phyloP scores from a whole-genome alignment of 1,140 invertebrate species.

The Asobara japonica region DNA sequence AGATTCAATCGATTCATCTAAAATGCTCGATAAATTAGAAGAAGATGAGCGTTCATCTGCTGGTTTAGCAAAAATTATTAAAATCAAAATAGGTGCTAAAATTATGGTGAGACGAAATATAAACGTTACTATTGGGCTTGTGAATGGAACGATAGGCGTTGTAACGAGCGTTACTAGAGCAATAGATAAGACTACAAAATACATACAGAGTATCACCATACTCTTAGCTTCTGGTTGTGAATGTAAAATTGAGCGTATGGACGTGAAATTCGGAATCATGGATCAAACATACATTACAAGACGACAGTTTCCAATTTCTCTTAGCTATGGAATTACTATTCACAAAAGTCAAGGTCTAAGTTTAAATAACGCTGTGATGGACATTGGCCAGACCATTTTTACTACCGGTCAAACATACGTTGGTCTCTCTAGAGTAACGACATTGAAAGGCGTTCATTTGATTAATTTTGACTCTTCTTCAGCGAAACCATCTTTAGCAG shows the following conservation, averaged over 20 bases:
- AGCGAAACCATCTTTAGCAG: not conserved
- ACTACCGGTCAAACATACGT: slow-evolving; percentile 54
- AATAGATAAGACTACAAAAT: not conserved
- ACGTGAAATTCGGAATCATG: slow-evolving; percentile 40
- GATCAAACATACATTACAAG: slow-evolving; percentile 46
- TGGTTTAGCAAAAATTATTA: slow-evolving; percentile 37
- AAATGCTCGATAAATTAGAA: slow-evolving; percentile 4
- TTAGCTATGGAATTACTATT: slow-evolving; percentile 57
- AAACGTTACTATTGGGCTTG: slow-evolving; percentile 44
- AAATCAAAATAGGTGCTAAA: slow-evolving; percentile 45
- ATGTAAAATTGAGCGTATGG: slow-evolving; percentile 19
- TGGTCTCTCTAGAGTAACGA: slow-evolving; percentile 52
- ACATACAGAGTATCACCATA: slow-evolving; percentile 19
- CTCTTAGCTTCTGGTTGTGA: slow-evolving; percentile 18
- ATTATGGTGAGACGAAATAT: slow-evolving; percentile 54
- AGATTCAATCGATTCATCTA: slow-evolving; percentile 14
- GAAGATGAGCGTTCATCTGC: not conserved
- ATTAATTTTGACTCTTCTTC: slow-evolving; percentile 30
- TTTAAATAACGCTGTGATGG: slow-evolving; percentile 47
- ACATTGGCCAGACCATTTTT: slow-evolving; percentile 51
- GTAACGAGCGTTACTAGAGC: slow-evolving; percentile 33
- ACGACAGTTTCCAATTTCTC: slow-evolving; percentile 57
- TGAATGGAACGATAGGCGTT: slow-evolving; percentile 43
- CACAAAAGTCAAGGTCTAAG: slow-evolving; percentile 56
- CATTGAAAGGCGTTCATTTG: slow-evolving; percentile 41